Percentiles rank a stretch among this genome's conserved stretches.
These are phyloP conservation scores for Phylloscopus whistleri DNA, from an alignment of 2,113 vertebrate genomes.

Conservation along the genomic window DNA sequence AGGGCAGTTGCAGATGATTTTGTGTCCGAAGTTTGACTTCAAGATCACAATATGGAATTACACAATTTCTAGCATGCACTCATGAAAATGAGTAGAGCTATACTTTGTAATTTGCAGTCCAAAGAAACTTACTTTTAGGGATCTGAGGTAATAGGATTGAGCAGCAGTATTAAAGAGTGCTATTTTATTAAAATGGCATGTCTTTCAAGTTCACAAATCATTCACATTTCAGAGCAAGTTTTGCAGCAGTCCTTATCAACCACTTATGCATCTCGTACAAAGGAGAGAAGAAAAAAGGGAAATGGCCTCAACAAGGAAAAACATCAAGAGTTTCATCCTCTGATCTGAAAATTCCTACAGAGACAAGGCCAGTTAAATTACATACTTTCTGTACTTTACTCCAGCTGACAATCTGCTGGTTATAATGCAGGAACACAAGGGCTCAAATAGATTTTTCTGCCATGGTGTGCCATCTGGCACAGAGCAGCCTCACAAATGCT, in stretches of 20 bases:
- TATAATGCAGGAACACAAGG: slow-evolving; percentile 46
- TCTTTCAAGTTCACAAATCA: slow-evolving; percentile 6
- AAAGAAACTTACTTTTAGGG: not conserved
- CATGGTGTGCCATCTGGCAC: slow-evolving; percentile 39
- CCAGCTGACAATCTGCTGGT: slow-evolving; percentile 38
- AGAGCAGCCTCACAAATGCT: slow-evolving; percentile 33
- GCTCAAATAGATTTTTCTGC: slow-evolving; percentile 57
- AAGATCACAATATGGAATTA: not conserved
- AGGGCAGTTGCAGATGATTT: not conserved
- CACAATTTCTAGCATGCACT: not conserved
- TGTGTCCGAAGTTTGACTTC: not conserved
- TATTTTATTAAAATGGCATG: not conserved
- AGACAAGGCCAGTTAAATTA: slow-evolving; percentile 35
- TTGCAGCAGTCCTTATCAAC: not conserved
- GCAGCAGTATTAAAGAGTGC: not conserved
- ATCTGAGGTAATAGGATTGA: not conserved
- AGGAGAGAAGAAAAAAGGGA: not conserved
- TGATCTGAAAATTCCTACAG: slow-evolving; percentile 10
- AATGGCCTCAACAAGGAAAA: not conserved
- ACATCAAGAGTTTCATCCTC: not conserved
- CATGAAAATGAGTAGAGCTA: not conserved
- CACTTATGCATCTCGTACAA: not conserved
- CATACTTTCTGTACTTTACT: slow-evolving; percentile 29
- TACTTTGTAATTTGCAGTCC: not conserved
- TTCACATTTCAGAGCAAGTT: slow-evolving; percentile 26